Conservation (phyloP, 1,140 invertebrate species). For the Latrodectus geometricus region DNA sequence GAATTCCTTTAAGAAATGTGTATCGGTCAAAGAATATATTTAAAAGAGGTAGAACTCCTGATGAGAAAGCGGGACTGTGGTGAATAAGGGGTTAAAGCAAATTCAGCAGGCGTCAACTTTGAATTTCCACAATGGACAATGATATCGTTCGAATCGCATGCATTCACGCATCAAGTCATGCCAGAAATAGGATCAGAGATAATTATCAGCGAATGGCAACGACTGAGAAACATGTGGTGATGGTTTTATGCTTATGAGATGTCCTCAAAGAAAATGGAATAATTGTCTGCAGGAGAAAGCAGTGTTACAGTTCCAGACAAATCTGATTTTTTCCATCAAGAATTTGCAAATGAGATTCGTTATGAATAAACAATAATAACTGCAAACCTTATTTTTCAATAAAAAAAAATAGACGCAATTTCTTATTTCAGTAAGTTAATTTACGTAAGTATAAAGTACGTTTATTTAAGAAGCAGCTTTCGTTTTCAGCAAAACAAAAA, state of each 20-base stretch:
- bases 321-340: too few species aligned
- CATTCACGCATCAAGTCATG: not conserved
- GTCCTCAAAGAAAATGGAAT: not conserved
- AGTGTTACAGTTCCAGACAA: not conserved
- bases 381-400: too few species aligned
- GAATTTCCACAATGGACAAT: constrained; percentile 38
- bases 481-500: too few species aligned
- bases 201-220: not conserved
- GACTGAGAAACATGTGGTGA: not conserved
- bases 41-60: too few species aligned
- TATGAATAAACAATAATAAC: too few species aligned
- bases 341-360: too few species aligned
- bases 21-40: too few species aligned
- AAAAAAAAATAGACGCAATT: too few species aligned
- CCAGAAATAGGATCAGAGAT: not conserved
- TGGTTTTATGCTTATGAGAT: not conserved
- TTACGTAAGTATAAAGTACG: too few species aligned
- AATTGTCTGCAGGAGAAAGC: not conserved
- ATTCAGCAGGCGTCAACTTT: constrained; percentile 31
- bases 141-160: not conserved
- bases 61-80: not conserved
- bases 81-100: not conserved
- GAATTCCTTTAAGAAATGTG: too few species aligned
- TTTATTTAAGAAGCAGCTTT: too few species aligned
- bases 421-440: too few species aligned